These are phyloP conservation scores for Dinocampus coccinellae DNA, from an alignment of 2,888 invertebrate species.

Conservation along the genomic window DNA sequence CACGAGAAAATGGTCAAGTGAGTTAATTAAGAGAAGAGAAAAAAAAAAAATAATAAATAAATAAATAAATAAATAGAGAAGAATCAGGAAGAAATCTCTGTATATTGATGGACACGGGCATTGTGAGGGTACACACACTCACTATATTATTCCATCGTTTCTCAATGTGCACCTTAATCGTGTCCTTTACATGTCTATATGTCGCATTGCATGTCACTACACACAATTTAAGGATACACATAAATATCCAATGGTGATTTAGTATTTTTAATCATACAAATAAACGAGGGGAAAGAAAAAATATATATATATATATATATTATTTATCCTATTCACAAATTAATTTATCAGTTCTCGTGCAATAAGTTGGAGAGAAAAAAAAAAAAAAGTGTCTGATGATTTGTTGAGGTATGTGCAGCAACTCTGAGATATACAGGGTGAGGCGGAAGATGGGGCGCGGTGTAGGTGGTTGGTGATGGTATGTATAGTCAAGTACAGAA, in stretches of 20 bases:
- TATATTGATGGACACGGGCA: slow-evolving; percentile 61
- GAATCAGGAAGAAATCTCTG: slow-evolving; percentile 37
- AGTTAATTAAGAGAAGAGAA: slow-evolving; percentile 68
- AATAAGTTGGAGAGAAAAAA: neutral
- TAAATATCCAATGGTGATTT: neutral
- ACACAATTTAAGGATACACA: neutral
- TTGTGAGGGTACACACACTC: slow-evolving; percentile 54
- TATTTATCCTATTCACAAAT: neutral
- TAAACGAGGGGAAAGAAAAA: too few species aligned
- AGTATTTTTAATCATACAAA: neutral
- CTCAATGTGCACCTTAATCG: neutral
- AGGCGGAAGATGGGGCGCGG: slow-evolving; percentile 3
- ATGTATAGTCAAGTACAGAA: neutral
- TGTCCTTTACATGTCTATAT: neutral
- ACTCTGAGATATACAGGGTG: neutral
- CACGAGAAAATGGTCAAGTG: slow-evolving; percentile 38
- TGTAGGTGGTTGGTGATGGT: neutral
- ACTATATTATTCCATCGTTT: neutral
- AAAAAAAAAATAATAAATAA: too few species aligned
- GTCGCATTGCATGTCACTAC: neutral
- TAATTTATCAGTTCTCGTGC: neutral
- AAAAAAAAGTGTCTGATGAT: neutral
- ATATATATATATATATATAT: too few species aligned
- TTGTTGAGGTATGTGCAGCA: neutral
- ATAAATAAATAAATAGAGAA: too few species aligned